Evolutionary conservation across 2,797 vertebrate genomes (phyloP), one percentile per base, ranked within the genome.

Genomic region (Perodicticus potto): DNA sequence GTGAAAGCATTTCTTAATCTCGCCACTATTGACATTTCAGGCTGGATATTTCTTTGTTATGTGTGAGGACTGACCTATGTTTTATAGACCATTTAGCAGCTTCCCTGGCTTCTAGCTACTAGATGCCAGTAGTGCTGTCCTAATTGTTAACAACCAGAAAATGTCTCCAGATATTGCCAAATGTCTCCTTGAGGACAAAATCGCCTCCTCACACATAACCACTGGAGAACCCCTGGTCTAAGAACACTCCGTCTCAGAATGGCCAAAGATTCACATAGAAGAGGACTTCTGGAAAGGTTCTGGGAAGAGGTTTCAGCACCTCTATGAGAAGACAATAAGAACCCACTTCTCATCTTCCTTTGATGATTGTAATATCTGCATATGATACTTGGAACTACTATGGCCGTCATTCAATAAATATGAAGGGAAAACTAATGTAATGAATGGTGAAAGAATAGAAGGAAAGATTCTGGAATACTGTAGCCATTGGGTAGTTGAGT

Each of bases 1-100:
- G 69, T 80, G 9, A 43, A 0, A 32, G 25, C 1, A 0, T 80
- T 96, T 93, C 27, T 85, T 32, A 7, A 5, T 1, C 9, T 45
- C 27, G 10, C 5, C 11, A 63, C 10, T 87, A 27, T 1, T 84
- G 32, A n/a, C 16, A 45, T 5, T 72, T 94, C n/a, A 20, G 23
- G 3, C 16, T 78, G 12, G 8, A 14, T 17, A 70, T 25, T 29
- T 69, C 8, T 86, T 86, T n/a, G 0, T 9, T 63, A 2, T 27
- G 5, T 3, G 8, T 22, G 2, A 34, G 2, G 4, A 2, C 9
- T 80, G 20, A 20, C 5, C 3, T 65, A 32, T 27, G 1, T 53
- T 29, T 57, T 65, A 5, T 2, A 19, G 4, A 13, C 7, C 67
- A n/a, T 69, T 94, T n/a, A 27, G 6, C 23, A 72, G 2, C 22